These are phyloP conservation scores for Nymphalis io DNA, from an alignment of 1,140 invertebrate genomes.

Conservation along the genomic window DNA sequence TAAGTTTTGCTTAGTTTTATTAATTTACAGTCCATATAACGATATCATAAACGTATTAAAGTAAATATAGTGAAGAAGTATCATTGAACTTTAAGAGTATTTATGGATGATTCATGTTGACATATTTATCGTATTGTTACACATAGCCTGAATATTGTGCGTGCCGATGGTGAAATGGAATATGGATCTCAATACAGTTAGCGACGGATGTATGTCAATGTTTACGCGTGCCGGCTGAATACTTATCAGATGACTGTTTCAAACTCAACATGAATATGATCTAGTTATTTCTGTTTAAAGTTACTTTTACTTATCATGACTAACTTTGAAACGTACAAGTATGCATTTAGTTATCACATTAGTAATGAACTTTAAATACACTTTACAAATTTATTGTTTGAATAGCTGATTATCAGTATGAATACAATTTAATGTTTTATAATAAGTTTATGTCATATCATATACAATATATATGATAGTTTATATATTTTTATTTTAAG, in stretches of 20 bases:
- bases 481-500: too few species aligned
- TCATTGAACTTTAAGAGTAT: not conserved
- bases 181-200: constrained; percentile 58
- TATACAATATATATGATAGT: too few species aligned
- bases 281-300: not conserved
- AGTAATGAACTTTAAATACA: not conserved
- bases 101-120: constrained; percentile 19
- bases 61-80: not conserved
- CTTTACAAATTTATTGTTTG: constrained; percentile 7
- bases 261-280: constrained; percentile 1
- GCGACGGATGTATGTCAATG: constrained; percentile 61
- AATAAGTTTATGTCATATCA: too few species aligned
- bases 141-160: constrained; percentile 30
- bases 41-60: constrained; percentile 3
- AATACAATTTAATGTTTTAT: not conserved
- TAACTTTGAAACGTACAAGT: not conserved
- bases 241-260: constrained; percentile 46
- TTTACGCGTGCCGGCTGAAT: constrained; percentile 54
- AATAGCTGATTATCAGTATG: not conserved
- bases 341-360: constrained; percentile 1
- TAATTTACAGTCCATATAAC: not conserved
- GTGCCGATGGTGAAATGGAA: constrained; percentile 45
- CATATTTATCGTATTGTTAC: constrained; percentile 19
- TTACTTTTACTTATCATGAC: not conserved
- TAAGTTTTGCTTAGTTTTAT: constrained; percentile 41